Evolutionary conservation across 1,140 invertebrate genomes (phyloP), one percentile per base, ranked within the genome.

Genomic region (Drosophila teissieri): DNA sequence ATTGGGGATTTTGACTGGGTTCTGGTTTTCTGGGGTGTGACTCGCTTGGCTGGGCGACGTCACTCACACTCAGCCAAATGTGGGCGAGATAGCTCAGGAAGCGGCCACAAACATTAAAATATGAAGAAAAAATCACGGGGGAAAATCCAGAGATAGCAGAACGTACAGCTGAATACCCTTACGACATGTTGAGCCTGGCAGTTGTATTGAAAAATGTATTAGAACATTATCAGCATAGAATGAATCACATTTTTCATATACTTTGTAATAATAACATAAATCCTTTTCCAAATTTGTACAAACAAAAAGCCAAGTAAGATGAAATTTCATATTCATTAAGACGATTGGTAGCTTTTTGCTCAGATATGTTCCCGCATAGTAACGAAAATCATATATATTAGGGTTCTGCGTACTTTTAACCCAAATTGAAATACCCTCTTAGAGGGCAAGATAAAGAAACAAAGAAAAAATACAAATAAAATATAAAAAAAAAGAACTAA

Each of bases 1-100:
- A 36, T 10, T 10, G 34, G 8, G 14, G 37, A 39, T 14, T 39
- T 4, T 12, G 14, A 12, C 14, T 19, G 7, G 10, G 52, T 34
- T 62, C 58, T 40, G 52, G 24, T 22, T 62, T 57, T 57, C 31
- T 52, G 39, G 39, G 49, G 44, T 62, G 49, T 54, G 80, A 74
- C 75, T 69, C 55, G 80, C 61, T 81, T 81, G 62, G 62, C 58
- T 78, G 74, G 34, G 62, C 68, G 55, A 54, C 65, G 73, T 81
- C 78, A 72, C 45, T 79, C 68, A 76, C 55, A 73, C 63, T 62
- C 64, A 49, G 48, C 36, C 58, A 77, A 75, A 84, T 80, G 80
- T 84, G 80, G 80, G 81, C 81, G 81, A 64, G 56, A 60, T 61
- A 54, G 52, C 42, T 40, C 39, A 57, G 63, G 55, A 37, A 64